Percentiles rank a stretch among this genome's conserved stretches.
These are phyloP conservation scores for Euthynnus affinis DNA, from an alignment of 2,797 vertebrate species.

Conservation along the genomic window DNA sequence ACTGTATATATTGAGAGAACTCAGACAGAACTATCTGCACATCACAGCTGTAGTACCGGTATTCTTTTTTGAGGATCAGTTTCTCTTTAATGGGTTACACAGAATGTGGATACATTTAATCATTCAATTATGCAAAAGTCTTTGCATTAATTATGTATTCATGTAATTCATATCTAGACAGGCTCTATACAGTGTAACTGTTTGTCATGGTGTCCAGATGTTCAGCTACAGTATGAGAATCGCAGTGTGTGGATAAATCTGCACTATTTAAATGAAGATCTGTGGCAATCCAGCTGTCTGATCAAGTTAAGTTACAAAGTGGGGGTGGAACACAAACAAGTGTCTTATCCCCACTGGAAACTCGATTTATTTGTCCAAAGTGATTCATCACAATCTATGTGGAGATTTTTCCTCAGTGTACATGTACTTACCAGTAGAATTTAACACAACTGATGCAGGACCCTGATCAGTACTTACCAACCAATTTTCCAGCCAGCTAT, in stretches of 20 bases:
- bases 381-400: not conserved
- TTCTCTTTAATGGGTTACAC: constrained; percentile 3
- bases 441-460: not conserved
- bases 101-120: constrained; percentile 30
- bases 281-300: constrained; percentile 41
- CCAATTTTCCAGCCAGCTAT: not conserved
- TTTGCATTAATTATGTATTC: constrained; percentile 33
- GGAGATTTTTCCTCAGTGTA: not conserved
- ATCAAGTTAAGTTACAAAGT: constrained; percentile 25
- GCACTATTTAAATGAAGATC: constrained; percentile 33
- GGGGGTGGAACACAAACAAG: constrained; percentile 13
- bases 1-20: not conserved
- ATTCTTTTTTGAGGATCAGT: not conserved
- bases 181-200: constrained; percentile 24
- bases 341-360: not conserved
- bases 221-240: constrained; percentile 47
- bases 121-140: constrained; percentile 35
- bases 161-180: constrained; percentile 28
- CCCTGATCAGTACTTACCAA: not conserved
- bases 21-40: not conserved
- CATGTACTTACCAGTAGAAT: not conserved
- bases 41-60: not conserved
- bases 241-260: constrained; percentile 20
- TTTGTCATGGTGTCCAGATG: constrained; percentile 44
- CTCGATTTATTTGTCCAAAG: constrained; percentile 8